Evolutionary conservation across 2,888 invertebrate species (phyloP).

Genomic region (Eupelmus urozonus): DNA sequence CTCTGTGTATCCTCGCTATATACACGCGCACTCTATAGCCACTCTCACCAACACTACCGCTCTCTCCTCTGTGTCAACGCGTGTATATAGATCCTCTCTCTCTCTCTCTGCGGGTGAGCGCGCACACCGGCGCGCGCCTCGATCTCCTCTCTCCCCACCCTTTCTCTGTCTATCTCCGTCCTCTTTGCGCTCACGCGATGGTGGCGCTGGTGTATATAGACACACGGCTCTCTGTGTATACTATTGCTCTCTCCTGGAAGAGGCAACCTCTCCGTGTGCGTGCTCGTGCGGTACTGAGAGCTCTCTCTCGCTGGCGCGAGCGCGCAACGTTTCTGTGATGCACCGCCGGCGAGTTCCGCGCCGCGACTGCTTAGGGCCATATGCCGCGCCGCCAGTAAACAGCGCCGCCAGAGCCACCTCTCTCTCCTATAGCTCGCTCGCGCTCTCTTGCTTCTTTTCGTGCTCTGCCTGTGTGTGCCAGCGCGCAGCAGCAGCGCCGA

Average conservation of each 20-base stretch:
- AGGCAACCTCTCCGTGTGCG: slow-evolving; percentile 9
- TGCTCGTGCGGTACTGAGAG: neutral
- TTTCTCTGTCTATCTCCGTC: slow-evolving; percentile 20
- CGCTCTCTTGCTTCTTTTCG: slow-evolving; percentile 76
- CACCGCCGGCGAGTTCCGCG: slow-evolving; percentile 49
- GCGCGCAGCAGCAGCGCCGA: neutral
- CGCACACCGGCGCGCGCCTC: neutral
- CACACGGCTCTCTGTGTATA: neutral
- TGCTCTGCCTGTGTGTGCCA: neutral
- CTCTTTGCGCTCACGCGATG: neutral
- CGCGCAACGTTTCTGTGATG: neutral
- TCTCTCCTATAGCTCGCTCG: slow-evolving; percentile 78
- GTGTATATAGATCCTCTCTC: too few species aligned
- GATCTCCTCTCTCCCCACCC: neutral
- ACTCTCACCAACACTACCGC: slow-evolving; percentile 18
- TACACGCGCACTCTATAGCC: slow-evolving; percentile 5
- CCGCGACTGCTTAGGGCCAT: slow-evolving; percentile 51
- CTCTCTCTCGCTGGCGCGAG: neutral
- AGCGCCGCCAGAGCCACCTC: slow-evolving; percentile 73
- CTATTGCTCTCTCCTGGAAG: neutral
- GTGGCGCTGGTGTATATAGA: slow-evolving; percentile 9
- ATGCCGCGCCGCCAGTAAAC: slow-evolving; percentile 65
- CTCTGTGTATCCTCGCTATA: neutral
- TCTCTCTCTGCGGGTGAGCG: neutral
- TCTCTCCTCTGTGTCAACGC: neutral